Evolutionary conservation across 1,140 invertebrate genomes (phyloP), one percentile per base, ranked within the genome.

Genomic region (Heterodera schachtii): DNA sequence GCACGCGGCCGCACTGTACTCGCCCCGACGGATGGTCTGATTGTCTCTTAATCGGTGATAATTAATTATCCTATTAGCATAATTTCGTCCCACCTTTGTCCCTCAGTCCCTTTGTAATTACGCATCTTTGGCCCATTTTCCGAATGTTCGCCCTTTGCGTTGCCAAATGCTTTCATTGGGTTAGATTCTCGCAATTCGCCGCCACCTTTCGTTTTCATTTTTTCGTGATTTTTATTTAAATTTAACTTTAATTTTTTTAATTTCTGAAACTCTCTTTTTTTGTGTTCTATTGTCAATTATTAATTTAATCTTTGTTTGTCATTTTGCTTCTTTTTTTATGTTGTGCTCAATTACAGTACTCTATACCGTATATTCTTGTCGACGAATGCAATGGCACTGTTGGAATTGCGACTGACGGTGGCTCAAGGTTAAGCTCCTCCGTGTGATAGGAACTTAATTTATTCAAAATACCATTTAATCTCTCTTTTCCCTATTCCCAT

Each of bases 1-100:
- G 3, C 86, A 81, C 19, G 85, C 84, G 13, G 85, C 70, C 31
- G 77, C 52, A 46, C 70, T 78, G 66, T 67, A 77, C 13, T 78
- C 77, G n/a, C 47, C 31, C 44, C 67, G 31, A 11, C 31, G 31
- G 31, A 52, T n/a, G 16, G 47, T 57, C 7, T 69, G 8, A 64
- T 77, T 67, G 16, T 76, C 46, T 41, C 44, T 76, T 31, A 31
- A 31, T 31, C 31, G 31, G 9, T 52, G 6, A 52, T 11, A 11
- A 11, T 52, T 2, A 73, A 73, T 73, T 46, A 21, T n/a, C 19
- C 31, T n/a, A 1, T 3, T n/a, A 7, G 16, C 8, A 9, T 11
- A 57, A 74, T 57, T 21, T 74, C 21, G 46, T 74, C 41, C 19
- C 4, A 49, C 57, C 21, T 41, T 44, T 74, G 73, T 4, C n/a